phyloP scores from a whole-genome alignment of 2,113 vertebrate genomes.

The Amphiprion ocellaris region DNA sequence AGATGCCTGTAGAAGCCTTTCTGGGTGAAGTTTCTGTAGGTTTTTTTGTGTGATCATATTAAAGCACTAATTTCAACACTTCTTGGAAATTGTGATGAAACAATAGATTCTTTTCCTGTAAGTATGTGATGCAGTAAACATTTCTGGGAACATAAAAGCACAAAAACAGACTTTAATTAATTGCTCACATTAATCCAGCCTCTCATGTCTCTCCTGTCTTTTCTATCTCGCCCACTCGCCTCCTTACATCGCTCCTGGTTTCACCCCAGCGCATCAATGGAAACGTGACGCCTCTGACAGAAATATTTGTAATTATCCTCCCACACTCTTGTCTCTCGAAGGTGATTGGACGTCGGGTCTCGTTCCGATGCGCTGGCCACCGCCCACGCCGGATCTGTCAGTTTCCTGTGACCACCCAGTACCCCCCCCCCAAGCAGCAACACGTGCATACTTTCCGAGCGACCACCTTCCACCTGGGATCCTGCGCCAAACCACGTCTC shows the following conservation, averaged over 20 bases:
- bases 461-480: slow-evolving; percentile 56
- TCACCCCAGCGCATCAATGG: slow-evolving; percentile 77
- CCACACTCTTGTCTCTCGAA: slow-evolving; percentile 65
- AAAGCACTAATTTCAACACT: background rate
- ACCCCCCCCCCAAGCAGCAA: background rate
- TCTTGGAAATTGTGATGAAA: background rate
- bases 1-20: slow-evolving; percentile 13
- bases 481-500: slow-evolving; percentile 20
- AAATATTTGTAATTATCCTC: slow-evolving; percentile 81
- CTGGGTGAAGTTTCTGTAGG: background rate
- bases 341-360: slow-evolving; percentile 66
- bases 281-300: slow-evolving; percentile 76
- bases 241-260: slow-evolving; percentile 60
- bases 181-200: slow-evolving; percentile 62
- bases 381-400: slow-evolving; percentile 66
- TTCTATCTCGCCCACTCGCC: slow-evolving; percentile 66
- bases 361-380: slow-evolving; percentile 44
- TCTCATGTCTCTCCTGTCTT: slow-evolving; percentile 55
- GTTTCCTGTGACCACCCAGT: slow-evolving; percentile 6
- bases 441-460: background rate
- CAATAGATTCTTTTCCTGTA: background rate
- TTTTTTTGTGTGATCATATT: background rate
- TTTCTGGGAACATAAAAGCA: slow-evolving; percentile 27
- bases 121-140: slow-evolving; percentile 7
- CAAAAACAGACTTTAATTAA: slow-evolving; percentile 65